Conservation (phyloP, 2,113 vertebrate species). For the Pungitius pungitius region DNA sequence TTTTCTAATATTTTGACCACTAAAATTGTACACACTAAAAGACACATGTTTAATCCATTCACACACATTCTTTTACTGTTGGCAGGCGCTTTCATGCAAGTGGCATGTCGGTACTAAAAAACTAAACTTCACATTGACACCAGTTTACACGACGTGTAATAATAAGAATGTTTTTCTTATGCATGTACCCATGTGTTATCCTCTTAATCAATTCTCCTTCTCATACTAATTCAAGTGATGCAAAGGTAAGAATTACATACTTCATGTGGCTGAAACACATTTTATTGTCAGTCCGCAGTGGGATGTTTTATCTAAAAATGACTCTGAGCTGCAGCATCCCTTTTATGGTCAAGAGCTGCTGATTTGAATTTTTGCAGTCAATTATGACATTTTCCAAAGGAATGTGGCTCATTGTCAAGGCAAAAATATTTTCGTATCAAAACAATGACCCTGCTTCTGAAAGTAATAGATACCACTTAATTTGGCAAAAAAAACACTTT, state of each 20-base stretch:
- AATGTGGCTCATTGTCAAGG: not conserved
- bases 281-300: not conserved
- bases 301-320: not conserved
- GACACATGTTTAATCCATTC: too few species aligned
- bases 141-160: not conserved
- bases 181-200: not conserved
- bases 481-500: not conserved
- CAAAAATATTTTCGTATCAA: conserved; percentile 6
- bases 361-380: not conserved
- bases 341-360: conserved; percentile 31
- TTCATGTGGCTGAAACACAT: not conserved
- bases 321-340: not conserved
- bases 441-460: not conserved
- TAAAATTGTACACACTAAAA: too few species aligned
- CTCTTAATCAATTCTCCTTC: not conserved
- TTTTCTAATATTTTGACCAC: too few species aligned
- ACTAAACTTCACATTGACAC: too few species aligned
- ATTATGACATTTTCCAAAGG: not conserved
- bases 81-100: too few species aligned
- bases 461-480: not conserved
- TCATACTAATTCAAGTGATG: not conserved
- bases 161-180: too few species aligned
- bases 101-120: too few species aligned
- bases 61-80: too few species aligned
- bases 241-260: not conserved